These are phyloP conservation scores for Epinotia ramella DNA, from an alignment of 2,888 invertebrate genomes.

Conservation along the genomic window DNA sequence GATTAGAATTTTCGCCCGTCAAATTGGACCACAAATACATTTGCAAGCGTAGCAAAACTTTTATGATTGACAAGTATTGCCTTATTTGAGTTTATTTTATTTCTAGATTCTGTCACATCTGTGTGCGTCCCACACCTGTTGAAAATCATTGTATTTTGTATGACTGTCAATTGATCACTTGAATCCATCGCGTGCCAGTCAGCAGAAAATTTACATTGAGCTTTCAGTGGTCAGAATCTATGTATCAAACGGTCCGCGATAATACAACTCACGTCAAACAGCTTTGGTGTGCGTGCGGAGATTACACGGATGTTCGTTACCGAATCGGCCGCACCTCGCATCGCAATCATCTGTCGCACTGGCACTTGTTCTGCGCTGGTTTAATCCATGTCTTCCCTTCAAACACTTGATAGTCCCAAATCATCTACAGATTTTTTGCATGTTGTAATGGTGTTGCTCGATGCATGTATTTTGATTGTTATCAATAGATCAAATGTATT, in stretches of 20 bases:
- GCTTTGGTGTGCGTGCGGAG: constrained; percentile 3
- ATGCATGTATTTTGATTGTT: constrained; percentile 19
- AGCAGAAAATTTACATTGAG: background rate
- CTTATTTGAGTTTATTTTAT: constrained; percentile 11
- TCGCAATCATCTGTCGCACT: constrained; percentile 28
- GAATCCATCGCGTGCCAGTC: background rate
- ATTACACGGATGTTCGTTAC: background rate
- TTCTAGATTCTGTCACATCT: constrained; percentile 17
- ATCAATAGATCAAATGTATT: background rate
- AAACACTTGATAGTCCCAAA: background rate
- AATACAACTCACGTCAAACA: background rate
- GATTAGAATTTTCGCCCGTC: background rate
- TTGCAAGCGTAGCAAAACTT: background rate
- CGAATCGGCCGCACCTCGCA: background rate
- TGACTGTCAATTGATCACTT: too few species aligned
- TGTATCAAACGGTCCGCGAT: background rate
- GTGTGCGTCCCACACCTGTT: background rate
- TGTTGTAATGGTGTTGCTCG: constrained; percentile 12
- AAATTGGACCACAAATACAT: background rate
- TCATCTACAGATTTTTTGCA: constrained; percentile 20
- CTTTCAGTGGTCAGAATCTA: constrained; percentile 5
- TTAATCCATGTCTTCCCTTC: constrained; percentile 6
- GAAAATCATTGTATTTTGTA: background rate
- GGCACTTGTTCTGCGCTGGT: constrained; percentile 20
- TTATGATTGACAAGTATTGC: constrained; percentile 3